These are phyloP conservation scores for Platichthys stellatus DNA, from an alignment of 2,113 vertebrate genomes.

Conservation along the genomic window DNA sequence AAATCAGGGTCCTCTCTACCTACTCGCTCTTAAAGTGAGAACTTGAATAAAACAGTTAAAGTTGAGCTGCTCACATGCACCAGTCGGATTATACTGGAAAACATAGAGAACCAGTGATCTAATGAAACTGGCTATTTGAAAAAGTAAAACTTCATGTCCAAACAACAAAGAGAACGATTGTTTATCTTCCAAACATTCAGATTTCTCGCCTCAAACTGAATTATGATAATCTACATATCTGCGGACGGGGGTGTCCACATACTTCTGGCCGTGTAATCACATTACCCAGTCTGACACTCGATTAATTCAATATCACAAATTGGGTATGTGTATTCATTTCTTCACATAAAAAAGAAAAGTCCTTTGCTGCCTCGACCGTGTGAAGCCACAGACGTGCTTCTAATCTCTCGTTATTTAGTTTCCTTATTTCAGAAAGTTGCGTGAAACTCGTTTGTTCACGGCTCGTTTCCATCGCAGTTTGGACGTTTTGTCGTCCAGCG, in stretches of 20 bases:
- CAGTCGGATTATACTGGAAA: too few relatives aligned
- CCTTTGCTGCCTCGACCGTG: background rate
- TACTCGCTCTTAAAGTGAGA: too few relatives aligned
- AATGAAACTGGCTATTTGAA: background rate
- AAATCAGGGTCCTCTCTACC: too few relatives aligned
- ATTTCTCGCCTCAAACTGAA: background rate
- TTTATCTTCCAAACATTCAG: background rate
- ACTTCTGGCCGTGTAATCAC: background rate
- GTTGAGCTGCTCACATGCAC: too few relatives aligned
- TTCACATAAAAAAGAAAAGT: background rate
- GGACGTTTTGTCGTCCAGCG: background rate
- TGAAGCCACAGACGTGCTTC: background rate
- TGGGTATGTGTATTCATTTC: background rate
- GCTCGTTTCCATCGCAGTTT: constrained; percentile 1
- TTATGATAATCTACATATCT: background rate
- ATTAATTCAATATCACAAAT: background rate
- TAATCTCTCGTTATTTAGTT: background rate
- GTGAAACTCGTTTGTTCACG: background rate
- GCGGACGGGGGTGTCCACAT: background rate
- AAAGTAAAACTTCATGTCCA: background rate
- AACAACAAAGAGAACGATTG: background rate
- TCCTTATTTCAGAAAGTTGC: background rate
- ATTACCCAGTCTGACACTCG: too few relatives aligned
- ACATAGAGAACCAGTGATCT: too few relatives aligned
- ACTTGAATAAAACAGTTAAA: too few relatives aligned